Evolutionary conservation across 2,888 invertebrate genomes (phyloP).

Genomic region (Actias luna): DNA sequence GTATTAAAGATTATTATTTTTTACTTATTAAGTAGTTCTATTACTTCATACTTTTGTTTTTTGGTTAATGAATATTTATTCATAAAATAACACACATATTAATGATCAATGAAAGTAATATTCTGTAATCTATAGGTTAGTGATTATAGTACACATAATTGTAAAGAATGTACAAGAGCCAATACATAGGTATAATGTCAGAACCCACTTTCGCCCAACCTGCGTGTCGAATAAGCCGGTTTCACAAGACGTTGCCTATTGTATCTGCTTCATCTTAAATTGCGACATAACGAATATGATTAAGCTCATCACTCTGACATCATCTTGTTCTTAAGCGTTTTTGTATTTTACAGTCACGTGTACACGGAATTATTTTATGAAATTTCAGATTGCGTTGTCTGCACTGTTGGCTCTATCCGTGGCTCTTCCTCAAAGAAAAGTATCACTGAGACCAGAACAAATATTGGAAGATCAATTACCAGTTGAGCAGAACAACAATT

Average conservation of each 20-base stretch:
- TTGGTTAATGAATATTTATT: background rate
- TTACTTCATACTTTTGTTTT: too few relatives aligned
- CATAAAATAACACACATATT: background rate
- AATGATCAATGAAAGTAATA: background rate
- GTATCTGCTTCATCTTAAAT: slow-evolving; percentile 75
- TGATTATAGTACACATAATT: background rate
- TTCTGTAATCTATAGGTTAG: background rate
- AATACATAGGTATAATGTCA: slow-evolving; percentile 50
- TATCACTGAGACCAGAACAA: slow-evolving; percentile 55
- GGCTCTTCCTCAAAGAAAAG: slow-evolving; percentile 73
- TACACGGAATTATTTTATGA: slow-evolving; percentile 12
- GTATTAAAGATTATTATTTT: slow-evolving; percentile 32
- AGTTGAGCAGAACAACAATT: slow-evolving; percentile 68
- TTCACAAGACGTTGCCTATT: slow-evolving; percentile 73
- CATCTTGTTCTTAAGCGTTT: slow-evolving; percentile 48
- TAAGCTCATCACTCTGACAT: slow-evolving; percentile 71
- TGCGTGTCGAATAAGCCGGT: slow-evolving; percentile 69
- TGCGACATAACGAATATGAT: slow-evolving; percentile 76
- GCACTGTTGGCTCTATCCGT: slow-evolving; percentile 62
- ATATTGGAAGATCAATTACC: slow-evolving; percentile 56
- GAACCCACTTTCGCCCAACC: slow-evolving; percentile 75
- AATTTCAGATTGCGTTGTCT: slow-evolving; percentile 64
- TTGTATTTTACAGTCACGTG: slow-evolving; percentile 19
- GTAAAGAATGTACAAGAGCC: slow-evolving; percentile 42
- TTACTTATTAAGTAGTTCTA: too few relatives aligned